Evolutionary conservation across 2,888 invertebrate genomes (phyloP), one percentile per base, ranked within the genome.

Genomic region (Papilio elwesi): DNA sequence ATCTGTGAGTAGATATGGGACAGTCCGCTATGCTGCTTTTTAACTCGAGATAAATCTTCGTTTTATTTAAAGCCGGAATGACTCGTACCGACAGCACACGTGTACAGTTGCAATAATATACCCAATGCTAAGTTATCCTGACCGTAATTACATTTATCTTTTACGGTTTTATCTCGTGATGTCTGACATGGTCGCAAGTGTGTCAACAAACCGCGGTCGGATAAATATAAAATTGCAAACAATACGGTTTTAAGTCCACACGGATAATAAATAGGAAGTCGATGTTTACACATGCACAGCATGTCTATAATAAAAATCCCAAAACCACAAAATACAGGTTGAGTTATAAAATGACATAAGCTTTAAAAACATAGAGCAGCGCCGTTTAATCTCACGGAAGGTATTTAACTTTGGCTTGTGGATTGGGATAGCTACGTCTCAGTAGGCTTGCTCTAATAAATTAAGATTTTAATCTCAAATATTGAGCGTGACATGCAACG

Each of bases 101-200:
- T 68, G 16, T 48, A 59, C 66, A 52, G 13, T 52, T 52, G 67
- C 59, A 70, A 26, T 69, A 49, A 66, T 55, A 68, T 15, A 68
- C 43, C 55, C 48, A 65, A 70, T 64, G 48, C 64, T 53, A 63
- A 65, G 64, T 49, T 65, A 43, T 64, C 12, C 62, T 71, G 51
- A 71, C 67, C 67, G 59, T 71, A 71, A 71, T 71, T 71, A 67
- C 52, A 67, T 52, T 71, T 71, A 71, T 66, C 71, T 59, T 16
- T 66, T 67, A 71, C 71, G 52, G 66, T 52, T 59, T 67, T 62
- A 71, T 71, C 66, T 71, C 67, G 71, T 71, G 66, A 57, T 59
- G 71, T 71, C 66, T 71, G 71, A 67, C 71, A 66, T 51, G 43
- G 59, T 71, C 52, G 51, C 66, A 71, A 67, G 59, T 66, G 43